Percentiles rank a stretch among this genome's conserved stretches.
Evolutionary conservation across 2,888 invertebrate species (phyloP).

Genomic region (Epirrhoe alternata): DNA sequence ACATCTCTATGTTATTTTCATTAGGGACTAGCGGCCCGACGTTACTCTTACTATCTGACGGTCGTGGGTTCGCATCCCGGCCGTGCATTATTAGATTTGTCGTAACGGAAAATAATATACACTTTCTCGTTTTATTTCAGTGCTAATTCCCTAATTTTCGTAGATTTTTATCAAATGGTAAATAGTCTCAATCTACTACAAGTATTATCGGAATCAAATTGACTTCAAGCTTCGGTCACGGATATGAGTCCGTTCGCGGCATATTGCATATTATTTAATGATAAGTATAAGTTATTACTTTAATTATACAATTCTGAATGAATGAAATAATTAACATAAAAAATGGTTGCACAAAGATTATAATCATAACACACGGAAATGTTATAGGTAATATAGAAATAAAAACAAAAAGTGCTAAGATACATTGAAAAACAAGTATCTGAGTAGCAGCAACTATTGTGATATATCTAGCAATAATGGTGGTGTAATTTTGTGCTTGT

Average conservation of each 20-base stretch:
- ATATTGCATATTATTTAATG: background rate
- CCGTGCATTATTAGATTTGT: no score
- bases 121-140: no score
- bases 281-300: background rate
- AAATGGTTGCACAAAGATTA: conserved; percentile 16
- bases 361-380: conserved; percentile 27
- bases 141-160: no score
- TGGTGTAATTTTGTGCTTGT: conserved; percentile 42
- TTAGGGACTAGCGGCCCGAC: no score
- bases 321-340: conserved; percentile 13
- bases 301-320: background rate
- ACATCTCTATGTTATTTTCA: no score
- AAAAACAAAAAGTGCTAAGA: conserved; percentile 18
- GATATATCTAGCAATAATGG: conserved; percentile 6
- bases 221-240: background rate
- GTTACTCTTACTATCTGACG: no score
- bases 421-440: conserved; percentile 15
- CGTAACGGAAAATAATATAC: no score
- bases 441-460: conserved; percentile 17
- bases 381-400: conserved; percentile 7
- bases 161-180: no score
- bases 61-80: no score
- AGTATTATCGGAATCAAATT: background rate
- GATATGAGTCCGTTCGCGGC: background rate
- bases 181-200: no score